Base-by-base conservation (phyloP, 1,140 invertebrate genomes). In the Nylanderia fulva region DNA sequence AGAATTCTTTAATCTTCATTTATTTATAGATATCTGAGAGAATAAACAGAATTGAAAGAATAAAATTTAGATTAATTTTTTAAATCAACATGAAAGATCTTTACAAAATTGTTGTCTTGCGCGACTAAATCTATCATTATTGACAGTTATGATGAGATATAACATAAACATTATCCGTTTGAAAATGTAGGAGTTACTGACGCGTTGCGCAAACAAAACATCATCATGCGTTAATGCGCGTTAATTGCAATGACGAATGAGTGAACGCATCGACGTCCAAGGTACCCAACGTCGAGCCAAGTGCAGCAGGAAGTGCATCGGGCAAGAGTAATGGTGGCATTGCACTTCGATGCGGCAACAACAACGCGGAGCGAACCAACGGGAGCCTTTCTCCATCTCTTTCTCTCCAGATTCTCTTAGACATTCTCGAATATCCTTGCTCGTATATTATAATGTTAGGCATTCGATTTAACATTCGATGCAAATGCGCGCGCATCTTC, bases 271-370 rank as follows among this genome's bases (percentile, higher is more conserved):
- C 45, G 77, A 80, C 33, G 18, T 56, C n/a, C 36, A 48, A 48
- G 24, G 1, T 71, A 18, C 36, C 36, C 13, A 29, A 80, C 36
- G 48, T 69, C 33, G 48, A 76, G 56, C 56, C 27, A 27, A 45
- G 45, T 75, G 58, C 56, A 63, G 63, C 64, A 87, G 86, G 87
- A 88, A 88, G 84, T 69, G 72, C 69, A 87, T 68, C 18, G 71
- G 58, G 42, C 11, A 88, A 90, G 88, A 90, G 71, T 88, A 85
- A 90, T 88, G 86, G 84, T 86, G 86, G 79, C 88, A 66, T 84
- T 90, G 89, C 89, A 86, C 86, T 64, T 85, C 76, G 84, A 45
- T 33, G 74, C 71, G 56, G 82, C 75, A 75, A 80, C 74, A 87
- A 87, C 77, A 87, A 75, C 63, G 21, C 5, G 56, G 27, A 42